Evolutionary conservation across 2,888 invertebrate genomes (phyloP), one percentile per base, ranked within the genome.

Genomic region (Volucella bombylans): DNA sequence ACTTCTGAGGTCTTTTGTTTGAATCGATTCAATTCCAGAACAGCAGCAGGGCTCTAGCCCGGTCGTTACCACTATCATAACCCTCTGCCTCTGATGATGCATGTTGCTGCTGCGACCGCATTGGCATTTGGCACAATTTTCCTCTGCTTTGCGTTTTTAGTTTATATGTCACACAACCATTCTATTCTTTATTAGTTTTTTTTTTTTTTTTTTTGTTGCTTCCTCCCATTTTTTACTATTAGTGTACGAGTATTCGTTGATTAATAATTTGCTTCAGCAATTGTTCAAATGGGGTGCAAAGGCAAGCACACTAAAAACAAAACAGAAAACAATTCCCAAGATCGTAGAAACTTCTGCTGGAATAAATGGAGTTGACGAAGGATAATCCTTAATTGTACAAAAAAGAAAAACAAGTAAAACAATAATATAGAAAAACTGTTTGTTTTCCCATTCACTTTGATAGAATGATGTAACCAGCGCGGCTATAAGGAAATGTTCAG

Each of bases 121-220:
- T 74, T 64, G 65, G 69, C 79, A 80, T 83, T 79, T 83, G 83
- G 83, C 80, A 83, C 83, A 83, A 45, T 79, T 83, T 64, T 62
- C 39, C 47, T 41, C 74, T 23, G 49, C 61, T 64, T 71, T 80
- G 74, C 83, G 83, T 72, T 83, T 79, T 78, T 6, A 41, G 45
- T 10, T 45, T 45, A 12, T 12, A 12, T 83, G 74, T 71, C 83
- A 83, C 83, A 83, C 54, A 64, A 73, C 14, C 67, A 76, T 50
- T 59, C 64, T 31, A 31, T 61, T 45, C 18, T 23, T 23, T 23
- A 23, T 23, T 3, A 2, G 45, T 23, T 15, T 54, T 43, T n/a
- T 62, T 14, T 15, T 55, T 43, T 59, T 71, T 12, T 14, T 15
- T 43, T 59, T 71, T 12, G 11, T 15, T 47, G 23, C 23, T 1